phyloP scores from a whole-genome alignment of 92 coral and sea anemone genomes.

The Hydrozoanthus gracilis region DNA sequence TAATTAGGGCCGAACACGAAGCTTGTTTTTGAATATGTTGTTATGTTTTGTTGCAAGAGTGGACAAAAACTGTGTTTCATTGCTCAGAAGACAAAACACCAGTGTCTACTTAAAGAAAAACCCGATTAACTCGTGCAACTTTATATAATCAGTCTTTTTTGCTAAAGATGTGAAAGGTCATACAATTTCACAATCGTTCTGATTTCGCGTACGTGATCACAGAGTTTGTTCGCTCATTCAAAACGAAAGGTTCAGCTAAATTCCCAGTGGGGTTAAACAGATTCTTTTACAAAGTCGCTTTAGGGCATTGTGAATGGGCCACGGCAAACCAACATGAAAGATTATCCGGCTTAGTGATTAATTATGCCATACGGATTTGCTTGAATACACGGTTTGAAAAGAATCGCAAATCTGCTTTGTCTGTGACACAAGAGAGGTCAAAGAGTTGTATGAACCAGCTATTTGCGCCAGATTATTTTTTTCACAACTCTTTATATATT shows the following conservation, averaged over 20 bases:
- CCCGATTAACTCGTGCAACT: neutral
- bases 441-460: neutral
- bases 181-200: slow-evolving; percentile 20
- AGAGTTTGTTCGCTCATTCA: neutral
- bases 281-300: slow-evolving; percentile 30
- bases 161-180: slow-evolving; percentile 12
- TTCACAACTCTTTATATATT: neutral
- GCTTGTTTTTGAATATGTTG: neutral
- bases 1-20: neutral
- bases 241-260: neutral
- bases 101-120: neutral
- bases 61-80: neutral
- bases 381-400: neutral
- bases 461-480: neutral
- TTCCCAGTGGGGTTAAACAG: slow-evolving; percentile 7
- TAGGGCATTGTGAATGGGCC: slow-evolving; percentile 3
- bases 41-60: neutral
- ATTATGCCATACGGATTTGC: neutral
- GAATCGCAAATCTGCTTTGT: neutral
- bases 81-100: neutral
- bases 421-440: neutral
- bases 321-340: neutral
- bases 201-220: slow-evolving; percentile 31
- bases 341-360: neutral
- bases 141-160: neutral